Base-by-base conservation (phyloP, 2,797 vertebrate species). In the Microhierax caerulescens region DNA sequence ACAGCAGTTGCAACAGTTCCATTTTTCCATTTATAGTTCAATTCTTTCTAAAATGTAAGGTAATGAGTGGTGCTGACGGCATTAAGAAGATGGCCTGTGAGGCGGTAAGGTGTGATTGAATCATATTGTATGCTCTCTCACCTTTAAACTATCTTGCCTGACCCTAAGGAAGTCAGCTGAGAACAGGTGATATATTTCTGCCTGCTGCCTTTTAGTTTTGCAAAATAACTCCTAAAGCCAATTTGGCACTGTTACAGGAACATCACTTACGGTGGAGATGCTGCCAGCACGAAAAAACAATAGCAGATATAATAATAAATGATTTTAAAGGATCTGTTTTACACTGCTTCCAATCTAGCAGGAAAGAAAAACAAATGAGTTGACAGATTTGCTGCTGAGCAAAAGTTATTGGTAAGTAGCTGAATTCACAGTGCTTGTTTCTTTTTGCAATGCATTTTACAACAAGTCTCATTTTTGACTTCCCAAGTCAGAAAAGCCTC, bases 151-250 rank as follows among this genome's bases (percentile, higher is more conserved):
- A 34, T 25, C 87, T 21, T 36, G 18, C 60, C 22, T 34, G 36
- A 48, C 39, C 43, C 43, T 43, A 14, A 36, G 21, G 23, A 61
- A 75, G 53, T 45, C 92, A 80, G 57, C 63, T 88, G 84, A 34
- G 61, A 84, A 74, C 73, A 53, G 39, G 61, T 50, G 89, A 68
- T 88, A 45, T 4, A 5, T 84, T 64, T 63, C 70, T 87, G 78
- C 34, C n/a, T 60, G 67, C 65, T 94, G 88, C 83, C 54, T 92
- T 72, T 85, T 21, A 85, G 67, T 79, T 67, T 37, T 77, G 67
- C 80, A 60, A 18, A 93, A 34, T 23, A 25, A 5, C 51, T 48
- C 61, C 80, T 56, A 2, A 78, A 74, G 54, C 11, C 81, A 27
- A 3, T 69, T 57, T 87, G 80, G 85, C 57, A 10, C 45, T 16